Conservation (phyloP, 2,797 vertebrate genomes). For the Anableps anableps region DNA sequence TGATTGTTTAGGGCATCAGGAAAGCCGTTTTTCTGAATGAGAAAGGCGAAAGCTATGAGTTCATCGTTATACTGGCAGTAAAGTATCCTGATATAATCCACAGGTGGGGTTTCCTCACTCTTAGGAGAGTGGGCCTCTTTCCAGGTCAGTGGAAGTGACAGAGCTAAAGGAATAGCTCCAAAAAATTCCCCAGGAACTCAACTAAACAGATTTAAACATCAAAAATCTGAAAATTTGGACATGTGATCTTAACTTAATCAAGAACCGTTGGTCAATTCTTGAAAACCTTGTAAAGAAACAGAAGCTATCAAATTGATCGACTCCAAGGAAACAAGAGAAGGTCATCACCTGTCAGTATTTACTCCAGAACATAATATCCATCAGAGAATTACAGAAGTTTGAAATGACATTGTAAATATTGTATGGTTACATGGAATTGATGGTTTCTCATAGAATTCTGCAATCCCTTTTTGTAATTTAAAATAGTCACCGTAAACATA, state of each 20-base stretch:
- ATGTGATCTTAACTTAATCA: not conserved
- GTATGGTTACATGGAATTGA: not conserved
- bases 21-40: no score
- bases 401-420: not conserved
- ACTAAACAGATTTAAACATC: not conserved
- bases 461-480: not conserved
- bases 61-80: no score
- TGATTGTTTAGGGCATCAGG: no score
- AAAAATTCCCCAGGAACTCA: not conserved
- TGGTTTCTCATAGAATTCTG: not conserved
- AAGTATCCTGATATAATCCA: no score
- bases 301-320: not conserved
- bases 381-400: not conserved
- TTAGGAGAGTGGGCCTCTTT: not conserved
- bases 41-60: no score
- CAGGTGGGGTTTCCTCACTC: no score
- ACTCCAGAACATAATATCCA: not conserved
- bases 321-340: not conserved
- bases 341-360: not conserved
- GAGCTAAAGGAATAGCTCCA: not conserved
- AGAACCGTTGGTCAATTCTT: not conserved
- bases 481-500: not conserved
- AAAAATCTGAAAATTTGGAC: not conserved
- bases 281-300: not conserved
- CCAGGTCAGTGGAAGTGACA: not conserved